phyloP scores from a whole-genome alignment of 2,888 invertebrate species.

The Xanthorhoe spadicearia region DNA sequence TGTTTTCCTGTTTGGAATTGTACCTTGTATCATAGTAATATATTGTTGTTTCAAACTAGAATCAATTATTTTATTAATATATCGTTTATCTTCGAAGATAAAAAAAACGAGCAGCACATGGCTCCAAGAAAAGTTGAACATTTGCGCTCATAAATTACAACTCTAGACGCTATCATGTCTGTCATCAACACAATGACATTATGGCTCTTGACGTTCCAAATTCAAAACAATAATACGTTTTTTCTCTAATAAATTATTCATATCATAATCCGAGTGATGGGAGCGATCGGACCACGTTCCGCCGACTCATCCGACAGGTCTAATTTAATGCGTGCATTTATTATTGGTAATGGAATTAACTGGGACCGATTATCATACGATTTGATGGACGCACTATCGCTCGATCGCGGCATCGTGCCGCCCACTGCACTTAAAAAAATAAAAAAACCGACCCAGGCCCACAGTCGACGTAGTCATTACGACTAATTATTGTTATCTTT shows the following conservation, averaged over 20 bases:
- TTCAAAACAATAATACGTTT: constrained; percentile 81
- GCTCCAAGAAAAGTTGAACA: constrained; percentile 47
- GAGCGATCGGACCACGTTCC: constrained; percentile 71
- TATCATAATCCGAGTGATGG: constrained; percentile 83
- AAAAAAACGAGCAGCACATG: constrained; percentile 13
- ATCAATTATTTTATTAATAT: not conserved
- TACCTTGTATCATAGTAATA: constrained; percentile 8
- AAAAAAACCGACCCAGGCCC: constrained; percentile 51
- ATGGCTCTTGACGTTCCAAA: constrained; percentile 68
- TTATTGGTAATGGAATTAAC: constrained; percentile 85
- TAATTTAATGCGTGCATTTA: constrained; percentile 85
- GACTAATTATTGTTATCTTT: constrained; percentile 84
- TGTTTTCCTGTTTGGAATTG: constrained; percentile 35
- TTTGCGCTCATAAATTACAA: constrained; percentile 56
- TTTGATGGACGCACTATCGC: constrained; percentile 84
- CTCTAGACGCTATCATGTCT: constrained; percentile 62
- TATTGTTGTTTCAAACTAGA: constrained; percentile 6
- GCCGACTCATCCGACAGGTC: constrained; percentile 82
- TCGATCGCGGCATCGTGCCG: constrained; percentile 71
- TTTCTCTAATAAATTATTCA: constrained; percentile 82
- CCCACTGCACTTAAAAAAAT: constrained; percentile 77
- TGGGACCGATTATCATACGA: constrained; percentile 83
- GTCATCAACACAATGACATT: constrained; percentile 65
- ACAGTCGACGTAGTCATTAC: constrained; percentile 77
- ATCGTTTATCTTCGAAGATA: not conserved